Percentiles rank a stretch among this genome's conserved stretches.
Conservation (phyloP, 2,113 vertebrate species). For the Serinus canaria region DNA sequence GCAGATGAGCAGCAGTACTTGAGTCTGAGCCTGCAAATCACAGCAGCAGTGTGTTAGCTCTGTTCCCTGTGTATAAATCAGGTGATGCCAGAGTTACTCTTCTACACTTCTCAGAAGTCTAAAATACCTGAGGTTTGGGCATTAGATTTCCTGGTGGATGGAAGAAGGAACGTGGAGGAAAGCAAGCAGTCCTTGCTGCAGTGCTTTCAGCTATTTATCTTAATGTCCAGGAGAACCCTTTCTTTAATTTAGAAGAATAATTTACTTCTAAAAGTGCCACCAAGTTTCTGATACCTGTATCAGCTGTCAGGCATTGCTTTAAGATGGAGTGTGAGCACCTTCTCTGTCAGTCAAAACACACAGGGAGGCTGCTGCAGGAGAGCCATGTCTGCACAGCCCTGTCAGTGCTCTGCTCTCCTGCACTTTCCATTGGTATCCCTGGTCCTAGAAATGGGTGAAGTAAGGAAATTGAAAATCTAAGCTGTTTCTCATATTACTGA, state of each 20-base stretch:
- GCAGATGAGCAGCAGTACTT: not conserved
- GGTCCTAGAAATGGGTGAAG: not conserved
- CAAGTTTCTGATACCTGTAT: not conserved
- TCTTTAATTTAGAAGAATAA: not conserved
- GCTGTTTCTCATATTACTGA: not conserved
- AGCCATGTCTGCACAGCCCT: not conserved
- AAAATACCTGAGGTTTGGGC: not conserved
- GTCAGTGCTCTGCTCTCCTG: not conserved
- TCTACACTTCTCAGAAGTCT: not conserved
- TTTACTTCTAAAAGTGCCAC: not conserved
- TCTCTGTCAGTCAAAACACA: not conserved
- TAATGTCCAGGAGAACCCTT: not conserved
- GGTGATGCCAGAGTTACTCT: not conserved
- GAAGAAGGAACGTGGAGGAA: not conserved
- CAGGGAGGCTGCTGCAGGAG: not conserved
- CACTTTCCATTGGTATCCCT: not conserved
- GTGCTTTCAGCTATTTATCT: not conserved
- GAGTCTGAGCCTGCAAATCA: not conserved
- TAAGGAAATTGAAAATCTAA: not conserved
- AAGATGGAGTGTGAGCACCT: not conserved
- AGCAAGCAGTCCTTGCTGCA: not conserved
- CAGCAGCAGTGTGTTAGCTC: not conserved
- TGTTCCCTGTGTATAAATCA: not conserved
- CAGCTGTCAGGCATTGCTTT: rapidly evolving
- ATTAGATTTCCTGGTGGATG: not conserved